Base-by-base conservation (phyloP, 2,888 invertebrate genomes). In the Cantharis rufa region DNA sequence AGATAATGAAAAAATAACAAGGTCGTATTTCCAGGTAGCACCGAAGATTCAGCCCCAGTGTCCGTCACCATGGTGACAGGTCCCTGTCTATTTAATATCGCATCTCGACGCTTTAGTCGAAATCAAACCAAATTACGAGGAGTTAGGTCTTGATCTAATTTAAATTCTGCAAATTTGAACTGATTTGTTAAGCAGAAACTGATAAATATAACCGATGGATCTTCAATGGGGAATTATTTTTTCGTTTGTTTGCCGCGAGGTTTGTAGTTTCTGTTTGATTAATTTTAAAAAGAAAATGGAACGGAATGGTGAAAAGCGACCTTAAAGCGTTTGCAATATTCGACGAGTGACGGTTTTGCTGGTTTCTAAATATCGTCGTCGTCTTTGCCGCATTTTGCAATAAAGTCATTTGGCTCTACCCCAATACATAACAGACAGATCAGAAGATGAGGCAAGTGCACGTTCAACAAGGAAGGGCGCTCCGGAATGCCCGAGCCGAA, bases 21-120 rank as follows among this genome's bases (percentile, higher is more conserved):
- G 76, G 69, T 79, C 76, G 80, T 71, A 74, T 80, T 79, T 80
- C 78, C 81, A 80, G 81, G 81, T 81, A 79, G 76, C 77, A 74
- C 64, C 63, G 68, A 72, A 69, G 72, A 69, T 72, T 70, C 71
- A 62, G 71, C 66, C 48, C 70, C 69, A 66, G 71, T 71, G 74
- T 71, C 75, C 75, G 78, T 81, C 75, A 62, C 79, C 80, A 81
- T 81, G 75, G 78, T 79, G 78, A 80, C 80, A 74, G 76, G 72
- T 77, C 79, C 76, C 78, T 80, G 78, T 80, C 81, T 80, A 79
- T 81, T 81, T 81, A 81, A 81, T 81, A 81, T 80, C 81, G 79
- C 79, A 81, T 81, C 80, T 75, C 73, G 70, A 69, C 73, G 75
- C 71, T 78, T 74, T 76, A 78, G 74, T 75, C 79, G 72, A 81